phyloP scores from a whole-genome alignment of 2,797 vertebrate species.

The Acropternis orthonyx region DNA sequence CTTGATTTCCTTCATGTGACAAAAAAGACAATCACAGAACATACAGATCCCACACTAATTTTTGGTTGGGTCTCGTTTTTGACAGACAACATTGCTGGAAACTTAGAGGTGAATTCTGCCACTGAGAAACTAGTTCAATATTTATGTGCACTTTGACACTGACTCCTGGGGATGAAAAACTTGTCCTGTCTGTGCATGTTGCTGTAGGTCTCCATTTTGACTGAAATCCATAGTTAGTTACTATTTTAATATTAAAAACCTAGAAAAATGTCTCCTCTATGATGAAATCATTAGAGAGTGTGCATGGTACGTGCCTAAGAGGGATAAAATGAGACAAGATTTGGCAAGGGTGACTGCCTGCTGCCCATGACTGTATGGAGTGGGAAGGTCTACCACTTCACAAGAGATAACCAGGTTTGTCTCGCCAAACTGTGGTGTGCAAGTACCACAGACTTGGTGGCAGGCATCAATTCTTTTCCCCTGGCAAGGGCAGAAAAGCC shows the following conservation, averaged over 20 bases:
- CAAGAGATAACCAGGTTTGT: neutral
- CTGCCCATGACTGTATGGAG: neutral
- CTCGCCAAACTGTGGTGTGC: too few relatives aligned
- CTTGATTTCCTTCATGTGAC: neutral
- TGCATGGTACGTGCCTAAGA: fast-evolving
- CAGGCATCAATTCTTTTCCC: neutral
- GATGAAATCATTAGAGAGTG: neutral
- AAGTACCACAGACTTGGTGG: neutral
- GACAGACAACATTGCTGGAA: neutral
- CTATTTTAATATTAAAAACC: neutral
- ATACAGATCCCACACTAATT: neutral
- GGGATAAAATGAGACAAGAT: neutral
- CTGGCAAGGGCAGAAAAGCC: neutral
- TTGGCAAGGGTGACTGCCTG: neutral
- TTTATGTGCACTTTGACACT: neutral
- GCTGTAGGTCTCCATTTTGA: neutral
- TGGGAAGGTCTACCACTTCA: neutral
- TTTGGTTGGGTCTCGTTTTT: neutral
- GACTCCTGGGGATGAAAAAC: neutral
- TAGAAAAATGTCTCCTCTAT: neutral
- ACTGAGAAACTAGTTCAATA: neutral
- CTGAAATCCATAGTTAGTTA: neutral
- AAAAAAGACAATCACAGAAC: neutral
- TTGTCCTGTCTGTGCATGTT: neutral
- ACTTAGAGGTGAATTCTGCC: neutral